Base-by-base conservation (phyloP, 2,797 vertebrate species). In the Tapera naevia region DNA sequence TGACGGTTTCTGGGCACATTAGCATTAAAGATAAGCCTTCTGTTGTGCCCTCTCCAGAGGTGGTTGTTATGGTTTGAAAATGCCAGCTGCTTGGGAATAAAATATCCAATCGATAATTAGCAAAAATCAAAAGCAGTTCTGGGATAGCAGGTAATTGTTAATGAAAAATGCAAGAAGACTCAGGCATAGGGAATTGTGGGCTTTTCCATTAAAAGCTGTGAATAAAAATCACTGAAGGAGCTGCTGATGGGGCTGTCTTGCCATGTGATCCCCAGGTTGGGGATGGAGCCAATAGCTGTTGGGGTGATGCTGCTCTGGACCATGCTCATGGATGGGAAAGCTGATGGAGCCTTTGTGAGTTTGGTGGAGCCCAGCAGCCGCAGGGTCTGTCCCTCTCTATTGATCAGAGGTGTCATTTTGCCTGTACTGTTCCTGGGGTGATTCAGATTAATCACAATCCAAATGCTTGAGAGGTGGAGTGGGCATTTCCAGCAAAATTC, bases 1-100 rank as follows among this genome's bases (percentile, higher is more conserved):
- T 93, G 89, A 88, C 1, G n/a, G 89, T 83, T 94, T 84, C 89
- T 84, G 76, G 89, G 86, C 94, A 73, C 87, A 70, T 90, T 93
- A 93, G 91, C 94, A 85, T 94, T 88, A 85, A 93, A 86, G 95
- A 94, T 95, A 87, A 86, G 91, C 89, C 79, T 96, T 89, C 86
- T 91, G 89, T 83, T 80, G 71, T 80, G 92, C 86, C 91, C 95
- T 94, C 95, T 90, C 94, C 93, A 85, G 93, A 92, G 94, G 93
- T 93, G 95, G 94, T 86, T 41, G 92, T 93, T 88, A 60, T 95
- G 96, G 96, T 96, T 96, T 72, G 95, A 71, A 97, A 96, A 85
- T 95, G 93, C 94, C 95, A 96, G 95, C 95, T 94, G 94, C 88
- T 94, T 94, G 95, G 95, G 95, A 96, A 94, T 94, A 97, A 96